phyloP scores from a whole-genome alignment of 2,888 invertebrate species.

The Hydrotaea diabolus region DNA sequence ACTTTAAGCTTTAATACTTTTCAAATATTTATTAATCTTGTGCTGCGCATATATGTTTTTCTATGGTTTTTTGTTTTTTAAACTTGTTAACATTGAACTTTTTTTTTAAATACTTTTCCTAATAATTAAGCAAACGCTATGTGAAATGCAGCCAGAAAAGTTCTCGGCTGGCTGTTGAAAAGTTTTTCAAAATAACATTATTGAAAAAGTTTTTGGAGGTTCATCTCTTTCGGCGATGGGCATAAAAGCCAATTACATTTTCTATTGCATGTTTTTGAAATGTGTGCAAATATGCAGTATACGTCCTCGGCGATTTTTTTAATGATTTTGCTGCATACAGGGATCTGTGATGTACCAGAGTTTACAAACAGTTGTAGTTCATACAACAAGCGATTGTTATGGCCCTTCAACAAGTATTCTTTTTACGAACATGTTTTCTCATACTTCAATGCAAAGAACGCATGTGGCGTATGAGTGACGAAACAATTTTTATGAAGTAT shows the following conservation, averaged over 20 bases:
- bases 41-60: too few relatives aligned
- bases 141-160: constrained; percentile 12
- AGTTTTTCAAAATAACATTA: constrained; percentile 11
- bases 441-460: too few relatives aligned
- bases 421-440: too few relatives aligned
- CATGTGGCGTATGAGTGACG: too few relatives aligned
- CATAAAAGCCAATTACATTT: constrained; percentile 16
- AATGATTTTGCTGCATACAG: not conserved
- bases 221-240: constrained; percentile 11
- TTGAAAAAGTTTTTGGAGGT: constrained; percentile 14
- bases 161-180: constrained; percentile 10
- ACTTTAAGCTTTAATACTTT: too few relatives aligned
- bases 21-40: too few relatives aligned
- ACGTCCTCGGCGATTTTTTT: constrained; percentile 3
- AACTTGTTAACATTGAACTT: constrained; percentile 18
- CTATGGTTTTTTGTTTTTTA: not conserved
- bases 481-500: too few relatives aligned
- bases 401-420: too few relatives aligned
- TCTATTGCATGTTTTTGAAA: constrained; percentile 24
- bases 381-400: too few relatives aligned
- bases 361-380: too few relatives aligned
- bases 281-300: not conserved
- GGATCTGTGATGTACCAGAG: too few relatives aligned
- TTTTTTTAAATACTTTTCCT: constrained; percentile 19
- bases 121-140: not conserved